A percentile compares a stretch with the other conserved stretches of the same genome.
Evolutionary conservation across 2,113 vertebrate genomes (phyloP).

Genomic region (Anguilla rostrata): DNA sequence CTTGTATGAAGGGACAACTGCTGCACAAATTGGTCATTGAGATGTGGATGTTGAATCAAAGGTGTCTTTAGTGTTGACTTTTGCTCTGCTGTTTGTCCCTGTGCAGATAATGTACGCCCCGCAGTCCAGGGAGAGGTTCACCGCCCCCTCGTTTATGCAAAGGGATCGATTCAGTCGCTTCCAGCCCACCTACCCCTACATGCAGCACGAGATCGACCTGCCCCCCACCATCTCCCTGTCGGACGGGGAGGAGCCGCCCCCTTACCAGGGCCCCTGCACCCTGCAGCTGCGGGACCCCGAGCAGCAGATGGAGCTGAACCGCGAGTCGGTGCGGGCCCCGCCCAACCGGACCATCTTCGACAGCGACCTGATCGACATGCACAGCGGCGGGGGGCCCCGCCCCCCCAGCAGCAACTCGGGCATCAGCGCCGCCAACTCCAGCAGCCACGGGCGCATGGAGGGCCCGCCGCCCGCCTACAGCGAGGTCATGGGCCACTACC

Average conservation of each 20-base stretch:
- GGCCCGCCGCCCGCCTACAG: slow-evolving; percentile 93
- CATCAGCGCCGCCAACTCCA: slow-evolving; percentile 87
- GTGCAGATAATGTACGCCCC: slow-evolving; percentile 87
- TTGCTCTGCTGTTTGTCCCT: slow-evolving; percentile 8
- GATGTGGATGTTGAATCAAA: background rate
- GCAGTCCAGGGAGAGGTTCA: slow-evolving; percentile 84
- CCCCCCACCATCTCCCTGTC: slow-evolving; percentile 96
- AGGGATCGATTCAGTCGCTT: slow-evolving; percentile 92
- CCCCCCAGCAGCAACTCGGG: slow-evolving; percentile 96
- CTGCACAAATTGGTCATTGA: background rate
- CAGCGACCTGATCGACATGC: slow-evolving; percentile 91
- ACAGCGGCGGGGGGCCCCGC: slow-evolving; percentile 79
- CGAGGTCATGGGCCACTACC: slow-evolving; percentile 92
- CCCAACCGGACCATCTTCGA: slow-evolving; percentile 98
- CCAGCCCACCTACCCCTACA: slow-evolving; percentile 95
- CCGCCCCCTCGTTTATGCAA: slow-evolving; percentile 86
- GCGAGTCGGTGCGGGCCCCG: slow-evolving; percentile 91
- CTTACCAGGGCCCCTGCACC: slow-evolving; percentile 92
- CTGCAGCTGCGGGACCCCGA: slow-evolving; percentile 93
- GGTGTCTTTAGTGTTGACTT: no score
- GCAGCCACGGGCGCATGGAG: slow-evolving; percentile 85
- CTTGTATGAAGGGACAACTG: no score
- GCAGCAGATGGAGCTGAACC: slow-evolving; percentile 96
- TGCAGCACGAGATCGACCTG: slow-evolving; percentile 95
- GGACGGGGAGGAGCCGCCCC: slow-evolving; percentile 91